Base-by-base conservation (phyloP, 2,797 vertebrate genomes). In the Sphaeramia orbicularis region DNA sequence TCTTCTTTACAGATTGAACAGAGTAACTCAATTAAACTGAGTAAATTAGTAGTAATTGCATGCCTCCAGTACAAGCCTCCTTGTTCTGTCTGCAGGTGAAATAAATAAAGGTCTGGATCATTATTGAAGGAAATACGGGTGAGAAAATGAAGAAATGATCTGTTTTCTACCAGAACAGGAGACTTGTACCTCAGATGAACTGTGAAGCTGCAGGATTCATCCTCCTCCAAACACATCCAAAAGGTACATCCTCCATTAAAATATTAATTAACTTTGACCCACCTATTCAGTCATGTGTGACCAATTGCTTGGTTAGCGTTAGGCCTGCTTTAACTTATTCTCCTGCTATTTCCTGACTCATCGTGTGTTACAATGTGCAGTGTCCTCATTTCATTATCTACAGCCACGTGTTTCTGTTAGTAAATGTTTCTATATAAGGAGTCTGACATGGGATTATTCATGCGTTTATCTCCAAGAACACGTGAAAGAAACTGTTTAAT, bases 221-320 rank as follows among this genome's bases (percentile, higher is more conserved):
- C 78, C 71, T 80, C 86, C 84, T 82, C 68, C 32, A 40, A 77
- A 74, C 70, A 58, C 65, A 65, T 56, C 71, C 68, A 80, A 78
- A 86, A 81, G 76, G 61, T 81, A 71, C 13, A 80, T 69, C 77
- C 65, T 53, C 70, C 41, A 85, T 89, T 86, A 80, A 85, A 85
- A 85, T 81, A 68, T 65, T 83, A 81, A 89, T 89, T 85, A 85
- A 77, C 63, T 82, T 74, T 47, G 82, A 79, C 71, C 79, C 80
- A 74, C 79, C 68, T 86, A 84, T 63, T 79, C 84, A 85, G 67
- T 83, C 87, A 79, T 81, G 74, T 67, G 69, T 86, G 86, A 86
- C 84, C 80, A 80, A 81, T 76, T 76, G 74, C 76, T 71, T 30
- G 42, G 68, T 76, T 79, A 64, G 78, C 11, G 38, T 16, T 59